Conservation (phyloP, 2,113 vertebrate genomes). For the Pavo muticus region DNA sequence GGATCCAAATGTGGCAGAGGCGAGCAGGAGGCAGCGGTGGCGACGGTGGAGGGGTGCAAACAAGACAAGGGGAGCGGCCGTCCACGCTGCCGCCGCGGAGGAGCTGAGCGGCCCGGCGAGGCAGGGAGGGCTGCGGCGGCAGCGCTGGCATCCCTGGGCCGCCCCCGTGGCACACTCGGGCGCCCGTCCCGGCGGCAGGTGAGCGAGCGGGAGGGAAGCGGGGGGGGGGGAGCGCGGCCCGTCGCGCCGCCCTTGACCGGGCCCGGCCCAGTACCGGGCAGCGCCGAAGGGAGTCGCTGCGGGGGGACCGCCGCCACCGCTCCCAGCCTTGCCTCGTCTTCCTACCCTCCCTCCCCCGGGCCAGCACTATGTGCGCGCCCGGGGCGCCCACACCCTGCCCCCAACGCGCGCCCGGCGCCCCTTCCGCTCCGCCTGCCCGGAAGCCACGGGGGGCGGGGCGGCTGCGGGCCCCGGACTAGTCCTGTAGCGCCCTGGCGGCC, state of each 20-base stretch:
- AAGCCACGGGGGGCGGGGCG: too few relatives aligned
- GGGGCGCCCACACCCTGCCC: not conserved
- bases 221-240: not conserved
- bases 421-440: not conserved
- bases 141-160: slow-evolving; percentile 11
- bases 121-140: slow-evolving; percentile 55
- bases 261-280: slow-evolving; percentile 7
- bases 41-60: slow-evolving; percentile 31
- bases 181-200: not conserved
- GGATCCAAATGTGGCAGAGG: slow-evolving; percentile 58
- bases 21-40: slow-evolving; percentile 26
- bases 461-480: too few relatives aligned
- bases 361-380: not conserved
- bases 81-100: slow-evolving; percentile 28
- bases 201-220: slow-evolving; percentile 24
- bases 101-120: slow-evolving; percentile 58
- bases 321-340: not conserved
- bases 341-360: not conserved
- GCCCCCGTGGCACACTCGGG: not conserved
- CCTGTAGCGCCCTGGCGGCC: not conserved
- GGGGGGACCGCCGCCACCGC: not conserved
- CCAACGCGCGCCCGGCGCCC: not conserved
- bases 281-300: slow-evolving; percentile 61
- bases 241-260: slow-evolving; percentile 48
- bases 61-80: slow-evolving; percentile 44